phyloP scores from a whole-genome alignment of 2,888 invertebrate genomes.

The Acanthosoma haemorrhoidale region DNA sequence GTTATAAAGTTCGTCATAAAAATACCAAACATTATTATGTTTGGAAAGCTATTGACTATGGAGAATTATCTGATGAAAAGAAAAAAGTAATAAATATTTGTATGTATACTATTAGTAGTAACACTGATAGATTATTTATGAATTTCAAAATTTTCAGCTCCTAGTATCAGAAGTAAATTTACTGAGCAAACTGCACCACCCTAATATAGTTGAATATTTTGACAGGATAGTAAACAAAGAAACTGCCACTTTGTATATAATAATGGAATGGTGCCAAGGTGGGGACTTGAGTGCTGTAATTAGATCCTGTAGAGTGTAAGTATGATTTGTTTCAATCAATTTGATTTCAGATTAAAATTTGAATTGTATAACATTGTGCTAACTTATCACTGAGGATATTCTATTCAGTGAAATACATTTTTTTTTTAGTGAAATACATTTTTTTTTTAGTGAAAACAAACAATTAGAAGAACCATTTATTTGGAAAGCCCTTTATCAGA shows the following conservation, averaged over 20 bases:
- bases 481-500: conserved; percentile 58
- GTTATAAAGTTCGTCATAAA: conserved; percentile 57
- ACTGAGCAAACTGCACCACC: conserved; percentile 52
- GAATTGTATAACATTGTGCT: background rate
- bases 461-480: conserved; percentile 56
- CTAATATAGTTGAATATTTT: conserved; percentile 55
- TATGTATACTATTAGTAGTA: background rate
- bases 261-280: conserved; percentile 59
- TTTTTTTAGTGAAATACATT: background rate
- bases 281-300: conserved; percentile 56
- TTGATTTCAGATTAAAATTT: background rate
- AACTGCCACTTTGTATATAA: conserved; percentile 55
- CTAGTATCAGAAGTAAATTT: conserved; percentile 55
- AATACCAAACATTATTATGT: conserved; percentile 52
- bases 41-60: conserved; percentile 60
- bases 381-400: background rate
- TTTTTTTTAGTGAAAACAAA: conserved; percentile 44
- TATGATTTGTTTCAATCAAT: background rate
- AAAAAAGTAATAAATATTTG: conserved; percentile 47
- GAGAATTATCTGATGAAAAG: conserved; percentile 51
- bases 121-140: background rate
- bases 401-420: background rate
- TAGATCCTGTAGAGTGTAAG: conserved; percentile 32
- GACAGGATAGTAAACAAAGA: conserved; percentile 55
- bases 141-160: conserved; percentile 40